phyloP scores from a whole-genome alignment of 2,797 vertebrate genomes.

The Brachyalestes nurse region DNA sequence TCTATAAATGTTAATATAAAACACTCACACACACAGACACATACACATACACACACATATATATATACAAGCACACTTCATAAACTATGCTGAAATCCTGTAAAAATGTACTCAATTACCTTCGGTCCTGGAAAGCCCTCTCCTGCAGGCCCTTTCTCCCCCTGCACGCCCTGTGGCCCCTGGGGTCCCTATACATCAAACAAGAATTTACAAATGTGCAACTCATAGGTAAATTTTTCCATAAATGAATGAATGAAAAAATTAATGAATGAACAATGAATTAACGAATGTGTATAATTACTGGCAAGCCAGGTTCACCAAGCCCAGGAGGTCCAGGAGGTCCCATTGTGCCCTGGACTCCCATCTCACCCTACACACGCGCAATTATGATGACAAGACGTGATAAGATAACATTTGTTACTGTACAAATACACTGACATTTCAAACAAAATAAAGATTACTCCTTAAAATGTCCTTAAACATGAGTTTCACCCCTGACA shows the following conservation, averaged over 20 bases:
- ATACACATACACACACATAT: no score
- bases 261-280: background rate
- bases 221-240: background rate
- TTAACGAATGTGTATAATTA: conserved; percentile 65
- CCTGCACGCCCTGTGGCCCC: conserved; percentile 85
- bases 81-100: background rate
- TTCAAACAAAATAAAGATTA: no score
- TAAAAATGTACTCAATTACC: conserved; percentile 68
- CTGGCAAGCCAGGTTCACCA: conserved; percentile 84
- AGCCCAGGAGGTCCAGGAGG: conserved; percentile 82
- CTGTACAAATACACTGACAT: no score
- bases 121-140: conserved; percentile 89
- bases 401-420: no score
- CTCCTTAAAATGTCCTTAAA: no score
- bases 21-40: no score
- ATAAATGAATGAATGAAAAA: background rate
- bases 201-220: background rate
- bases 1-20: no score
- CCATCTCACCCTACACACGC: conserved; percentile 81
- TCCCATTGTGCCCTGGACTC: conserved; percentile 82
- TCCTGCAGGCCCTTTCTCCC: conserved; percentile 84
- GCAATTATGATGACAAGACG: background rate
- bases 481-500: no score
- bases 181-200: conserved; percentile 82
- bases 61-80: no score